Conservation (phyloP, 2,113 vertebrate genomes). For the Thymallus thymallus region DNA sequence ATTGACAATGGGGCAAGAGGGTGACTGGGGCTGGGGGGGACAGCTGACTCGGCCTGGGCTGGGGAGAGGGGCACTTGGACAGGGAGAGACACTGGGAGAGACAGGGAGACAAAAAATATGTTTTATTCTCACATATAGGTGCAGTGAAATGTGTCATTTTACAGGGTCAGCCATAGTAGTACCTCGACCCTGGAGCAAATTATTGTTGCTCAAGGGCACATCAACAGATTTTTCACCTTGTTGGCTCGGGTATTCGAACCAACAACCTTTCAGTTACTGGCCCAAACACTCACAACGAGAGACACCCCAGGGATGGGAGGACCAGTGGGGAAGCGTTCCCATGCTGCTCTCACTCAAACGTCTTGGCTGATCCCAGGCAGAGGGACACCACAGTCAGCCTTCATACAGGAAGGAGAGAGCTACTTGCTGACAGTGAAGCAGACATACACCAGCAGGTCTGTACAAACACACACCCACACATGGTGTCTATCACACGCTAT, state of each 20-base stretch:
- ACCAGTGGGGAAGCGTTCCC: constrained; percentile 5
- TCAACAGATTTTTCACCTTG: too few species aligned
- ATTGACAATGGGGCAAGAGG: background rate
- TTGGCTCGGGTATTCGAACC: too few species aligned
- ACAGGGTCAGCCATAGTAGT: too few species aligned
- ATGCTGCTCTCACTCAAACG: constrained; percentile 33
- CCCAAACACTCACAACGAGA: too few species aligned
- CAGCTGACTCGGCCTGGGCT: background rate
- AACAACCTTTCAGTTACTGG: too few species aligned
- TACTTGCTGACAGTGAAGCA: constrained; percentile 37
- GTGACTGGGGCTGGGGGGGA: background rate
- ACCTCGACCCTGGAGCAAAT: too few species aligned
- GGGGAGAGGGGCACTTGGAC: background rate
- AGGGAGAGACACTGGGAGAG: background rate
- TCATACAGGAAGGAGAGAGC: constrained; percentile 37
- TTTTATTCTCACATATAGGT: too few species aligned
- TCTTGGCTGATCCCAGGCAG: constrained; percentile 1
- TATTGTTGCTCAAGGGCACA: too few species aligned
- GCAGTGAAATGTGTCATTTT: too few species aligned
- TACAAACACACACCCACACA: constrained; percentile 45
- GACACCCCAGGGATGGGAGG: background rate
- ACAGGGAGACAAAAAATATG: too few species aligned
- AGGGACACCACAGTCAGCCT: constrained; percentile 8
- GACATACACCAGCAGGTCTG: constrained; percentile 46
- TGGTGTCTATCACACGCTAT: constrained; percentile 37